Evolutionary conservation across 2,888 invertebrate genomes (phyloP), one percentile per base, ranked within the genome.

Genomic region (Ophion ellenae): DNA sequence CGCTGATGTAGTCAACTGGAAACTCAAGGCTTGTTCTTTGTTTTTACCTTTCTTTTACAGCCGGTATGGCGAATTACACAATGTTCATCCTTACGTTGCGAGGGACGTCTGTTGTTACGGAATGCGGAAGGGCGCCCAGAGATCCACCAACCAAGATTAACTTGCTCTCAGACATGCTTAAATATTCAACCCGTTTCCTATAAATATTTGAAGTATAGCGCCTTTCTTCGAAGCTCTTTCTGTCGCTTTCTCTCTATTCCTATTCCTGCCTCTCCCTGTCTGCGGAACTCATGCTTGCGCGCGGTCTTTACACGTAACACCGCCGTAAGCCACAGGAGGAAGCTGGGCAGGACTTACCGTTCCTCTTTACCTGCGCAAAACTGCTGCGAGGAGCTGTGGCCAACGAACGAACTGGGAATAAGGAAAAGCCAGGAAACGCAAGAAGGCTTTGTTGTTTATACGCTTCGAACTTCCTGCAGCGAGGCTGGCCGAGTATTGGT

Each of bases 141-240:
- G 73, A 74, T 81, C 73, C 57, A n/a, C 45, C 11, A 63, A 61
- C 75, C 71, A 66, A 76, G 84, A 76, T 86, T 67, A 84, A 86
- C 86, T 84, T 86, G 90, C 91, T 91, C 86, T 91, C 88, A 90
- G 90, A 88, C 88, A 74, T 81, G 85, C 87, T 91, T 84, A 89
- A 91, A 91, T 89, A 91, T 91, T 91, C 90, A 91, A 84, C 75
- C 77, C 69, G 6, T 73, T 40, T 17, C 28, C 64, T 57, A 80
- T 84, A 81, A 84, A 86, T 87, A 86, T 84, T 84, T 81, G 20
- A 86, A 67, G 64, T 14, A 81, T 1, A 7, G 74, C 45, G 28
- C 67, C 79, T 66, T 76, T 53, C 63, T 40, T 63, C 28, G 69
- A 63, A 53, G 53, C 24, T 11, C 40, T 47, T 59, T 47, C 20